phyloP scores from a whole-genome alignment of 2,888 invertebrate genomes.

The Pristionchus mayeri region DNA sequence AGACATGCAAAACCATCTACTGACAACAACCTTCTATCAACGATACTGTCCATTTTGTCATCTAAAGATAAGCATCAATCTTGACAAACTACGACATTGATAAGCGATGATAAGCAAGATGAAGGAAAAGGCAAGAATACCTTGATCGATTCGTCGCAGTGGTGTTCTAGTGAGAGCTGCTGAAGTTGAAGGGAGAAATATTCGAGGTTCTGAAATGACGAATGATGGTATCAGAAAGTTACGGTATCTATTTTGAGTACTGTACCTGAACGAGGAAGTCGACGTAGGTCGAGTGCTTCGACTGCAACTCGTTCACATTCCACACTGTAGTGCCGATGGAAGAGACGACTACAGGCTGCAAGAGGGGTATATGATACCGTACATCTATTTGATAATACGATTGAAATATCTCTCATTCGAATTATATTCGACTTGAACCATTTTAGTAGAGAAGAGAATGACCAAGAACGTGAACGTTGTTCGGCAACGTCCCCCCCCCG shows the following conservation, averaged over 20 bases:
- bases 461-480: no score
- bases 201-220: slow-evolving; percentile 61
- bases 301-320: slow-evolving; percentile 88
- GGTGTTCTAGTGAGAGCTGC: slow-evolving; percentile 19
- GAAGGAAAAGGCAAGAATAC: background rate
- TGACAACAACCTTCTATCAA: slow-evolving; percentile 33
- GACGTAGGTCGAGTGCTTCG: slow-evolving; percentile 91
- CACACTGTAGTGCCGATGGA: slow-evolving; percentile 92
- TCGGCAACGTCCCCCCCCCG: background rate
- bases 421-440: no score
- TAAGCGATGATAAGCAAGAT: slow-evolving; percentile 50
- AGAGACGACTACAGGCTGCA: slow-evolving; percentile 80
- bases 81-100: no score
- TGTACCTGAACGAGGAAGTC: slow-evolving; percentile 78
- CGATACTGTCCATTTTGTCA: slow-evolving; percentile 39
- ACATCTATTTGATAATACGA: no score
- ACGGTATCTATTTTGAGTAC: background rate
- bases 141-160: slow-evolving; percentile 27
- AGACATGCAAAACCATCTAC: no score
- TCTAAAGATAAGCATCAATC: no score
- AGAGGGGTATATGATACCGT: background rate
- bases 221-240: background rate
- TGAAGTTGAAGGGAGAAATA: slow-evolving; percentile 60
- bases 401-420: no score
- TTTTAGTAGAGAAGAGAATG: no score